A percentile compares a stretch with the other conserved stretches of the same genome.
These are phyloP conservation scores for Cephalotes varians DNA, from an alignment of 2,888 invertebrate species.

Conservation along the genomic window DNA sequence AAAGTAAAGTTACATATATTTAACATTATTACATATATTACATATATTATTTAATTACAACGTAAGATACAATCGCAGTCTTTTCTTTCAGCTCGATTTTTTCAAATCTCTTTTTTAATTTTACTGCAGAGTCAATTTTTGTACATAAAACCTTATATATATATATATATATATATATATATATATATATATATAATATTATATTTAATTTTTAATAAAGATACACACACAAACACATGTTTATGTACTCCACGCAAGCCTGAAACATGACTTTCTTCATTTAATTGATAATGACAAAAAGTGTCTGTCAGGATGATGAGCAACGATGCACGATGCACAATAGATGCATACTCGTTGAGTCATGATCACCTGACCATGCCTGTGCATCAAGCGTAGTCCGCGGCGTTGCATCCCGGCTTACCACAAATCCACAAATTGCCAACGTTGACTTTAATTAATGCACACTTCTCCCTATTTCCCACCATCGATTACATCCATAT, in stretches of 20 bases:
- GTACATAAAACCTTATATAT: neutral
- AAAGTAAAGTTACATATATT: neutral
- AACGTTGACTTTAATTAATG: constrained; percentile 82
- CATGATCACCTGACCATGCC: constrained; percentile 36
- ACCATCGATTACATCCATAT: constrained; percentile 66
- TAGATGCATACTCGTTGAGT: constrained; percentile 21
- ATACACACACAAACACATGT: neutral
- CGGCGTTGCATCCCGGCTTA: constrained; percentile 67
- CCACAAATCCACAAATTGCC: constrained; percentile 82
- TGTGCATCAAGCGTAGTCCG: constrained; percentile 29
- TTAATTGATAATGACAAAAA: constrained; percentile 3
- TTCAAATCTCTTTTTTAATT: neutral
- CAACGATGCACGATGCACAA: constrained; percentile 3
- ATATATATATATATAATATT: no score
- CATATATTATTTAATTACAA: neutral
- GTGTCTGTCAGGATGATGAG: neutral
- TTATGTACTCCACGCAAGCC: neutral
- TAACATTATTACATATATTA: no score
- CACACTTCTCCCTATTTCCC: constrained; percentile 78
- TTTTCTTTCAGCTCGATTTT: neutral
- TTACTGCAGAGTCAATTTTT: neutral
- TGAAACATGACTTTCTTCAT: neutral
- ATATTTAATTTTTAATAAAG: neutral
- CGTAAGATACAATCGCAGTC: neutral
- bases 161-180: no score